A percentile compares a stretch with the other conserved stretches of the same genome.
phyloP scores from a whole-genome alignment of 2,797 vertebrate species.

The Triplophysa bombifrons region DNA sequence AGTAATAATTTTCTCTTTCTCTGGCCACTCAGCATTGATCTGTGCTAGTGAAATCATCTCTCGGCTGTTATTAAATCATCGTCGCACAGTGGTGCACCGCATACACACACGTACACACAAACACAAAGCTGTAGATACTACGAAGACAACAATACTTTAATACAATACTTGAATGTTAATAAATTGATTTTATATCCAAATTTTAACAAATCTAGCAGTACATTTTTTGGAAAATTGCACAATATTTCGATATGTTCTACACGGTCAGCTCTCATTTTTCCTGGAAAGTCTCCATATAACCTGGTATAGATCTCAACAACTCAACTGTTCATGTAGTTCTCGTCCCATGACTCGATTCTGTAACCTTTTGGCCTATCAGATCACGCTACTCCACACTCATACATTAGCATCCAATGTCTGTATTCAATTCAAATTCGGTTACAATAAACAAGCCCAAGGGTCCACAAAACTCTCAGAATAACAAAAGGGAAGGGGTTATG shows the following conservation, averaged over 20 bases:
- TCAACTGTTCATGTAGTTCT: not conserved
- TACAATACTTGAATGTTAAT: not conserved
- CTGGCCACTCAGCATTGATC: constrained; percentile 54
- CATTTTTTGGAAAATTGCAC: not conserved
- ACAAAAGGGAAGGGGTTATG: not conserved
- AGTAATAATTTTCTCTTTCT: constrained; percentile 52
- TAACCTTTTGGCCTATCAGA: not conserved
- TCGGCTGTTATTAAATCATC: constrained; percentile 54
- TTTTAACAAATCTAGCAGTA: not conserved
- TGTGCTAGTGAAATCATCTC: constrained; percentile 52
- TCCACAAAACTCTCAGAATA: not conserved
- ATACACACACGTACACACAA: constrained; percentile 23
- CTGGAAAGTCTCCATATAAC: not conserved
- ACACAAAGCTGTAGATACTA: not conserved
- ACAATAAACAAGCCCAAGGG: not conserved
- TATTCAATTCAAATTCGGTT: not conserved
- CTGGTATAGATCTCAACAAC: not conserved
- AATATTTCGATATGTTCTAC: no score
- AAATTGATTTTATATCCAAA: not conserved
- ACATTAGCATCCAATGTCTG: not conserved
- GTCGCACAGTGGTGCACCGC: constrained; percentile 33
- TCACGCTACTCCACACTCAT: not conserved
- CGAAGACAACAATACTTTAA: not conserved
- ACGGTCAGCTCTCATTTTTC: not conserved
- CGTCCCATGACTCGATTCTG: not conserved